phyloP scores from a whole-genome alignment of 2,888 invertebrate species.

The Bedellia somnulentella region DNA sequence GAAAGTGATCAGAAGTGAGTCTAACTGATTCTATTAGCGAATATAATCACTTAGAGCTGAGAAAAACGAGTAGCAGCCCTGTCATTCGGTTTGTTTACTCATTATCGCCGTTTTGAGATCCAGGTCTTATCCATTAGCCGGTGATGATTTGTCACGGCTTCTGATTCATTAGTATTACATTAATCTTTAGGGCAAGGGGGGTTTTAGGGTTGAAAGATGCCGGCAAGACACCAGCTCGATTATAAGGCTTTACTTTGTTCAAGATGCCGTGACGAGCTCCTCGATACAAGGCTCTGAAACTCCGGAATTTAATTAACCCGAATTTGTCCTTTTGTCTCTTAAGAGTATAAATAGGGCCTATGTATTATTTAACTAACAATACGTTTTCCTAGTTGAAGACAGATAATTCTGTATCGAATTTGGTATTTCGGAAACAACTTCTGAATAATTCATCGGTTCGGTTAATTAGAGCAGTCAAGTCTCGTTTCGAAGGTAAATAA shows the following conservation, averaged over 20 bases:
- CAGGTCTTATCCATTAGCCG: slow-evolving; percentile 38
- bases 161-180: slow-evolving; percentile 48
- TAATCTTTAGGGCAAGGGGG: slow-evolving; percentile 37
- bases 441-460: no score
- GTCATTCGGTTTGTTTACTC: slow-evolving; percentile 30
- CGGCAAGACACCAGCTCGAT: slow-evolving; percentile 28
- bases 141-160: slow-evolving; percentile 47
- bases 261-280: slow-evolving; percentile 34
- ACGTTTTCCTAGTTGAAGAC: no score
- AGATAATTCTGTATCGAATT: no score
- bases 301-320: slow-evolving; percentile 50
- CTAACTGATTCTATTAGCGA: no score
- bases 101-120: slow-evolving; percentile 28
- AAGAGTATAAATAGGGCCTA: slow-evolving; percentile 14
- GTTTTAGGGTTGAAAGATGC: no score
- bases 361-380: slow-evolving; percentile 1
- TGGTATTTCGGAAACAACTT: no score
- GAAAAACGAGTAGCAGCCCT: no score
- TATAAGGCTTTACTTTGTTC: slow-evolving; percentile 43
- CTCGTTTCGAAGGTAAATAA: no score
- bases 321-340: slow-evolving; percentile 37
- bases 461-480: no score
- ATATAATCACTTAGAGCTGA: no score
- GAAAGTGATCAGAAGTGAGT: no score
- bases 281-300: slow-evolving; percentile 27